Evolutionary conservation across 2,888 invertebrate species (phyloP).

Genomic region (Hedya salicella): DNA sequence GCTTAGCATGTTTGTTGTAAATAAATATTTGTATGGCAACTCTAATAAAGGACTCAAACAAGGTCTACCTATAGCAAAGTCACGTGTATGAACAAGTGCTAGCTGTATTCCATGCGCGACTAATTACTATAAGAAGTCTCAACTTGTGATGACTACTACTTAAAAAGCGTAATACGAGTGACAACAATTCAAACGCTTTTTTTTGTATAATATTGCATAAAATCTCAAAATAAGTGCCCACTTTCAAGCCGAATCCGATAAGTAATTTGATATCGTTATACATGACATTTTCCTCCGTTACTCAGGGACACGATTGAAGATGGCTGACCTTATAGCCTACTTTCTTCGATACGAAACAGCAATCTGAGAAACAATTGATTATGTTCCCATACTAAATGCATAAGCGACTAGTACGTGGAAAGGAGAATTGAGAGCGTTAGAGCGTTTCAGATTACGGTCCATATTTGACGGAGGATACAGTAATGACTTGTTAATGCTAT

Average conservation of each 20-base stretch:
- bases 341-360: constrained; percentile 57
- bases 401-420: constrained; percentile 38
- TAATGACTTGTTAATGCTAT: constrained; percentile 51
- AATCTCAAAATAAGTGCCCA: constrained; percentile 38
- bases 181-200: too few species aligned
- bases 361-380: constrained; percentile 61
- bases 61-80: constrained; percentile 1
- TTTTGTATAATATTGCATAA: constrained; percentile 1
- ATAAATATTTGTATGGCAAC: constrained; percentile 9
- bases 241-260: constrained; percentile 47
- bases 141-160: constrained; percentile 15
- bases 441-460: constrained; percentile 45
- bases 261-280: constrained; percentile 55
- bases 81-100: background rate
- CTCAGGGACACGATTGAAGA: constrained; percentile 51
- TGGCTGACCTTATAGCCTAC: constrained; percentile 65
- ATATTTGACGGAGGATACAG: constrained; percentile 42
- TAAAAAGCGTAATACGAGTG: constrained; percentile 21
- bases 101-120: background rate
- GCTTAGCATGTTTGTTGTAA: background rate
- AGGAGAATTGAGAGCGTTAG: constrained; percentile 45
- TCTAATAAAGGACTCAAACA: constrained; percentile 11
- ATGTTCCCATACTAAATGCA: constrained; percentile 47
- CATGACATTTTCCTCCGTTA: constrained; percentile 54
- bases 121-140: constrained; percentile 13